Evolutionary conservation across 2,113 vertebrate genomes (phyloP), one percentile per base, ranked within the genome.

Genomic region (Regulus satrapa): DNA sequence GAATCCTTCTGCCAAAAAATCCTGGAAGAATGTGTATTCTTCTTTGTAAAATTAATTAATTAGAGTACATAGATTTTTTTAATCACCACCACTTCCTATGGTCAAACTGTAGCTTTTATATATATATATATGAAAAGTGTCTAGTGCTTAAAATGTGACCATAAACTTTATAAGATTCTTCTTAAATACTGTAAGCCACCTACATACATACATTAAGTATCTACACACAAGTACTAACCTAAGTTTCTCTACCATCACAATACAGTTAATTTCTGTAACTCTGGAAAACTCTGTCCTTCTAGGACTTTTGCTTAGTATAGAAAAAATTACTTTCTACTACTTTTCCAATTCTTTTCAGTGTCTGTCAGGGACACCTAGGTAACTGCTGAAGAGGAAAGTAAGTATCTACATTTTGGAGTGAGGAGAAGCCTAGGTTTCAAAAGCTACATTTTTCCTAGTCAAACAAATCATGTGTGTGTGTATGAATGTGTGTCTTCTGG

Each of bases 381-480:
- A 17, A 28, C 29, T 51, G 21, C 32, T 3, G 43, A 43, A 85
- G 19, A 72, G 19, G 14, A 77, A 12, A 77, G 6, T 3, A 46
- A 5, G 3, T 31, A 72, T 45, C 56, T 67, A 26, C 16, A 31
- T 36, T 46, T 59, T 55, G 8, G 17, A 79, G 6, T 25, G 12
- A 58, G 58, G 4, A 58, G 18, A 36, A 64, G 68, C 10, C 8
- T 68, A 8, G 21, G 5, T 78, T 55, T 69, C 29, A 51, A 78
- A 85, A 85, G 5, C 3, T 14, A 17, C 12, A 9, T 9, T 5
- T 79, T 79, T 46, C 9, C 11, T 40, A 41, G 5, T 29, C 45
- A 80, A 85, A 41, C 3, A 62, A 72, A 62, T 23, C 0, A 1
- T 8, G 1, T 4, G 7, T 26, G 3, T 18, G 2, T n/a, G 2